Percentiles rank a stretch among this genome's conserved stretches.
These are phyloP conservation scores for Leptinotarsa lineolata DNA, from an alignment of 1,140 invertebrate genomes.

Conservation along the genomic window DNA sequence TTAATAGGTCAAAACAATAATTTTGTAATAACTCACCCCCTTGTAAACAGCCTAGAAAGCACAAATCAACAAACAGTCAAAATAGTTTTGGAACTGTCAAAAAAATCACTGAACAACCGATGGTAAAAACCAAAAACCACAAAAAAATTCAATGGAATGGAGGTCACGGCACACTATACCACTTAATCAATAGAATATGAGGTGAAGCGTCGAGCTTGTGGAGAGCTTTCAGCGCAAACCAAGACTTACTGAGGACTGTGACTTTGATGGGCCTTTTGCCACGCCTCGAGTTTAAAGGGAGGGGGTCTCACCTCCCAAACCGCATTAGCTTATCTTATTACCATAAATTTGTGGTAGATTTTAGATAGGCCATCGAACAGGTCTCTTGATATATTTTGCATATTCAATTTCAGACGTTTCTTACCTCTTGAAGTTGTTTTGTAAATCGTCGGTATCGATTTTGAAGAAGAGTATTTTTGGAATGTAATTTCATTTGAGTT, in stretches of 20 bases:
- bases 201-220: neutral
- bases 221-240: constrained; percentile 23
- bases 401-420: constrained; percentile 39
- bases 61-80: too few relatives aligned
- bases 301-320: constrained; percentile 37
- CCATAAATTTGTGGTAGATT: constrained; percentile 51
- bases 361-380: constrained; percentile 15
- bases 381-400: constrained; percentile 40
- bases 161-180: neutral
- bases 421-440: neutral
- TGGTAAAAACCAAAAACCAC: too few relatives aligned
- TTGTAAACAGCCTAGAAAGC: too few relatives aligned
- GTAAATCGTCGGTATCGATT: neutral
- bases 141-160: too few relatives aligned
- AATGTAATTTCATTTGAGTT: neutral
- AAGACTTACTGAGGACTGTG: constrained; percentile 26
- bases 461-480: neutral
- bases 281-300: constrained; percentile 37
- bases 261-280: constrained; percentile 30
- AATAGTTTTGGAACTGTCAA: too few relatives aligned
- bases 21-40: too few relatives aligned
- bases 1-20: too few relatives aligned
- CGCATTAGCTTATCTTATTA: constrained; percentile 48
- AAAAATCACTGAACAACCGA: too few relatives aligned
- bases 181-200: neutral